phyloP scores from a whole-genome alignment of 1,140 invertebrate genomes.

The Chlorops oryzae region DNA sequence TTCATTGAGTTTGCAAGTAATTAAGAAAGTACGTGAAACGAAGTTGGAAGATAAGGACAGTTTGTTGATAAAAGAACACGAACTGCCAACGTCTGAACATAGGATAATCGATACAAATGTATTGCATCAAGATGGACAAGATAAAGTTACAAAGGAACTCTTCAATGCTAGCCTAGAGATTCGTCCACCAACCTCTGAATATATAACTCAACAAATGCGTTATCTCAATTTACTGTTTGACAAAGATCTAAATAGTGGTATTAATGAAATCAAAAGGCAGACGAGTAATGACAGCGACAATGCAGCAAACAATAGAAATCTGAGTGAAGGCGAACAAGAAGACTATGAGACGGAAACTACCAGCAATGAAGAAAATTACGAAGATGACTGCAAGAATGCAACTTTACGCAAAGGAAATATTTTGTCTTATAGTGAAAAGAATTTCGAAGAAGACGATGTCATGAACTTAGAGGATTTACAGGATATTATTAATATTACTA shows the following conservation, averaged over 20 bases:
- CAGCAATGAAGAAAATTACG: slow-evolving; percentile 30
- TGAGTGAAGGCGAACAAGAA: slow-evolving; percentile 14
- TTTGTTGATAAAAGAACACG: slow-evolving; percentile 25
- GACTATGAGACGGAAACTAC: slow-evolving; percentile 25
- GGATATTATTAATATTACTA: slow-evolving; percentile 30
- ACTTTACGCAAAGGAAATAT: slow-evolving; percentile 6
- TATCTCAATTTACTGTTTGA: slow-evolving; percentile 34
- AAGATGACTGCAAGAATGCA: slow-evolving; percentile 17
- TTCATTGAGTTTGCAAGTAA: slow-evolving; percentile 32
- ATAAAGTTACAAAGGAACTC: slow-evolving; percentile 36
- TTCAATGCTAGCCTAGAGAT: slow-evolving; percentile 19
- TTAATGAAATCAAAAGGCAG: not conserved
- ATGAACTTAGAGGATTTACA: slow-evolving; percentile 37
- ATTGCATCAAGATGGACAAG: slow-evolving; percentile 17
- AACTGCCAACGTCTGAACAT: slow-evolving; percentile 28
- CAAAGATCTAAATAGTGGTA: slow-evolving; percentile 21
- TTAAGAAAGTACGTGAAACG: slow-evolving; percentile 18
- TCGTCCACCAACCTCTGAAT: slow-evolving; percentile 10
- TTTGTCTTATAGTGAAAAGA: slow-evolving; percentile 36
- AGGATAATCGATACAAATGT: slow-evolving; percentile 14
- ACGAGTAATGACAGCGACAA: not conserved
- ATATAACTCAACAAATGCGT: slow-evolving; percentile 25
- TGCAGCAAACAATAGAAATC: not conserved
- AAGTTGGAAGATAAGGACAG: slow-evolving; percentile 26
- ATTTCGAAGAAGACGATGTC: slow-evolving; percentile 45